Base-by-base conservation (phyloP, 1,140 invertebrate genomes). In the Atta colombica region DNA sequence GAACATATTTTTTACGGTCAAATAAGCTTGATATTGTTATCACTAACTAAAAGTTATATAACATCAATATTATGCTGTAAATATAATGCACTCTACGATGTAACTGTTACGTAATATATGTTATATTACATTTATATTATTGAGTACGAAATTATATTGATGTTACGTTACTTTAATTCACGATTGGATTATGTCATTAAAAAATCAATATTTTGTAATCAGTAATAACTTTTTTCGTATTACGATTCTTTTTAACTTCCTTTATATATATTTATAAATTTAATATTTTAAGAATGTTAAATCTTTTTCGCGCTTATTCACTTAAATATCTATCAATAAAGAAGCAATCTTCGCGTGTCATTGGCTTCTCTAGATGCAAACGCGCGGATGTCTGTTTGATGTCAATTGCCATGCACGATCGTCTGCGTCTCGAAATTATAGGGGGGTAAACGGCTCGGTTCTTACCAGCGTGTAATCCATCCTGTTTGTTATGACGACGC, bases 401-500 rank as follows among this genome's bases (percentile, higher is more conserved):
- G 71, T 85, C 75, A 58, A 85, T 85, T 77, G 74, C 60, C 75
- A 85, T 21, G 75, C 61, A 78, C 77, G 82, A 66, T 78, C 49
- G 74, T 2, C 35, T 49, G 18, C 74, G 51, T 78, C 61, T 85
- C 74, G 61, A 85, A 85, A 85, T 85, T 85, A 85, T 85, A 85
- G 82, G 74, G 66, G 49, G 31, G 63, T 85, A 78, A 78, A 58
- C 63, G 63, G 16, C 45, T 66, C 25, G 80, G 68, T 49, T 84
- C 69, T 58, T 74, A 84, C 65, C 53, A 21, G 86, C 65, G 21
- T 85, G 58, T 71, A 86, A 77, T 85, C 65, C 65, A 51, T 81
- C 75, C 71, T 88, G 85, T 87, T 88, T 87, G 85, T 88, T 87
- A 88, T 88, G 87, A 88, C 66, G 85, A 63, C 51, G 87, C 68